Evolutionary conservation across 2,888 invertebrate species (phyloP).

Genomic region (Galerucella pusilla): DNA sequence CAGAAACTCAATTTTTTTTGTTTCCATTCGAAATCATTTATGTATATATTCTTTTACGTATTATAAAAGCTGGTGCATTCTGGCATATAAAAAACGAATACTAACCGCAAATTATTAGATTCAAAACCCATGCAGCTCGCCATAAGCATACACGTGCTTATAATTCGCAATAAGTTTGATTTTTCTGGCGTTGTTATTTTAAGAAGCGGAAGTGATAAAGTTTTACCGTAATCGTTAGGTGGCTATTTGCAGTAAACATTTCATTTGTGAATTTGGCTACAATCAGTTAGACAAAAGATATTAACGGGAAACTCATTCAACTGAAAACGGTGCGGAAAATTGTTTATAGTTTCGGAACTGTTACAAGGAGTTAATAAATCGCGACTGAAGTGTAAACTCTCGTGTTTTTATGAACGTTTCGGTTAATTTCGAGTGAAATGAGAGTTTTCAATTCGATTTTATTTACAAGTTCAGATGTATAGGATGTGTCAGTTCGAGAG

Average conservation of each 20-base stretch:
- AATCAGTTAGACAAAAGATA: slow-evolving; percentile 4
- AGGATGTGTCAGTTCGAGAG: not conserved
- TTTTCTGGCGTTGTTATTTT: slow-evolving; percentile 9
- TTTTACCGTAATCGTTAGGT: slow-evolving; percentile 10
- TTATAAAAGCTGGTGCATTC: not conserved
- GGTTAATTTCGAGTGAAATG: not conserved
- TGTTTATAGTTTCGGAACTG: not conserved
- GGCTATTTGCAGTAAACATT: slow-evolving; percentile 11
- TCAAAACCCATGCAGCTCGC: slow-evolving; percentile 11
- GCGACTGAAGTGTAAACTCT: not conserved
- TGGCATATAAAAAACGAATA: slow-evolving; percentile 1
- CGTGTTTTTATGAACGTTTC: not conserved
- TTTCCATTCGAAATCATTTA: not conserved
- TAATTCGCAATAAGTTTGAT: slow-evolving; percentile 17
- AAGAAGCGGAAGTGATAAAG: slow-evolving; percentile 7
- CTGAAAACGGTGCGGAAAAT: not conserved
- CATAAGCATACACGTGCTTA: slow-evolving; percentile 11
- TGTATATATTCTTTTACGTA: not conserved
- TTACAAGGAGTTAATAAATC: not conserved
- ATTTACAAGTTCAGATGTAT: not conserved
- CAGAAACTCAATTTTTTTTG: not conserved
- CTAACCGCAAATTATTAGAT: slow-evolving; percentile 12
- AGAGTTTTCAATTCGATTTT: not conserved
- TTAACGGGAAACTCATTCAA: not conserved
- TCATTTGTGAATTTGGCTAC: slow-evolving; percentile 5